Percentiles rank a stretch among this genome's conserved stretches.
Evolutionary conservation across 2,113 vertebrate genomes (phyloP).

Genomic region (Rhinoderma darwinii): DNA sequence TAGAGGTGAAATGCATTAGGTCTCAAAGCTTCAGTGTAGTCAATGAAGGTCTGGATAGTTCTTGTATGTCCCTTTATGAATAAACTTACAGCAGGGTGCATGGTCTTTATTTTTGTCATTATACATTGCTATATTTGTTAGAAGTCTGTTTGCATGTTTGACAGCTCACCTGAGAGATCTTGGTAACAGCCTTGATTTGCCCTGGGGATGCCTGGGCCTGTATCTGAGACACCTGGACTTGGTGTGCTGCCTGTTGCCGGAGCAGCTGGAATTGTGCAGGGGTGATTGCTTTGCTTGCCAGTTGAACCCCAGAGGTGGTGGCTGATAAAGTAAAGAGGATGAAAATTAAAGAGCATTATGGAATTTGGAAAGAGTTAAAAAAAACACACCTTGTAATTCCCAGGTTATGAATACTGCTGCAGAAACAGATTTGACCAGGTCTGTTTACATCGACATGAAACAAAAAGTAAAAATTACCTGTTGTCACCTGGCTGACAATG

Average conservation of each 20-base stretch:
- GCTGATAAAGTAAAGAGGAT: not conserved
- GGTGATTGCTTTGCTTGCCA: slow-evolving; percentile 68
- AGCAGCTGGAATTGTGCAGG: slow-evolving; percentile 74
- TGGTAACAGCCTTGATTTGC: slow-evolving; percentile 82
- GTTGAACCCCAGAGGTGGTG: slow-evolving; percentile 70
- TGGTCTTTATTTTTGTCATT: not conserved
- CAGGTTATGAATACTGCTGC: too few relatives aligned
- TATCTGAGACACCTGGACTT: slow-evolving; percentile 65
- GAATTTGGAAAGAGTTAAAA: not conserved
- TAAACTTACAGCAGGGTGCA: not conserved
- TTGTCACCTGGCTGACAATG: slow-evolving; percentile 75
- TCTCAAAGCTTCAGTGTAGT: too few relatives aligned
- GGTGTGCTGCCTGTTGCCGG: slow-evolving; percentile 67
- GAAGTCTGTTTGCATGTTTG: not conserved
- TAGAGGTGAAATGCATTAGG: too few relatives aligned
- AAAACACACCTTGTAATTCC: too few relatives aligned
- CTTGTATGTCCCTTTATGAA: not conserved
- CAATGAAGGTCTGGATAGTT: not conserved
- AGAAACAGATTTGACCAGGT: too few relatives aligned
- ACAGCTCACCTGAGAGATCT: slow-evolving; percentile 74
- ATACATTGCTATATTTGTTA: not conserved
- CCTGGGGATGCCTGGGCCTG: slow-evolving; percentile 72
- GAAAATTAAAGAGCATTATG: not conserved
- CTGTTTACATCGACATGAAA: not conserved
- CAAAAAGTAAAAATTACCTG: slow-evolving; percentile 64